Conservation (phyloP, 2,797 vertebrate genomes). For the Sebastes matsubarae region DNA sequence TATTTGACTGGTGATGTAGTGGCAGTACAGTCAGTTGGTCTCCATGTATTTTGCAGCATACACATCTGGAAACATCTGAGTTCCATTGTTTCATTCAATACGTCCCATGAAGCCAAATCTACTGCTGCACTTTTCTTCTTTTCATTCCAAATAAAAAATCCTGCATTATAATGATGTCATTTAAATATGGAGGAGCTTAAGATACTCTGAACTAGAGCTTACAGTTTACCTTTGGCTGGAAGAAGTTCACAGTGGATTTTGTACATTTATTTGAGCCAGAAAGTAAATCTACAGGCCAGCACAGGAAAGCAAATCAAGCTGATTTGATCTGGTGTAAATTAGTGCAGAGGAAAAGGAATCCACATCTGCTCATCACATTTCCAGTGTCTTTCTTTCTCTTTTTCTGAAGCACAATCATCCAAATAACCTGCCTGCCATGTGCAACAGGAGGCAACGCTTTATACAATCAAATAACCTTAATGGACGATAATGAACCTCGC, state of each 20-base stretch:
- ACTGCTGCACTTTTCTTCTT: background rate
- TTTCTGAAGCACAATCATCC: conserved; percentile 34
- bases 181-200: conserved; percentile 19
- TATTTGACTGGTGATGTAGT: conserved; percentile 1
- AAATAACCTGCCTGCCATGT: conserved; percentile 47
- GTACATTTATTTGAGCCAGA: conserved; percentile 30
- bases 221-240: conserved; percentile 29
- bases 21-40: background rate
- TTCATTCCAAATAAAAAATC: conserved; percentile 10
- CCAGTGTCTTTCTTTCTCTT: conserved; percentile 41
- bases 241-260: conserved; percentile 22
- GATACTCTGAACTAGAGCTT: background rate
- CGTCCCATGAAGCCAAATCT: background rate
- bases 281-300: conserved; percentile 29
- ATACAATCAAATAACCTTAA: conserved; percentile 59
- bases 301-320: conserved; percentile 56
- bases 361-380: conserved; percentile 83
- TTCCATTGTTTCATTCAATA: background rate
- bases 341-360: conserved; percentile 51
- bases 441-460: conserved; percentile 51
- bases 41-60: background rate
- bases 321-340: conserved; percentile 66
- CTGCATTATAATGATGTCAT: conserved; percentile 3
- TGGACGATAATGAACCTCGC: conserved; percentile 56
- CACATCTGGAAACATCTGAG: conserved; percentile 25